Percentiles rank a stretch among this genome's conserved stretches.
phyloP scores from a whole-genome alignment of 2,113 vertebrate species.

The Rhombomys opimus region DNA sequence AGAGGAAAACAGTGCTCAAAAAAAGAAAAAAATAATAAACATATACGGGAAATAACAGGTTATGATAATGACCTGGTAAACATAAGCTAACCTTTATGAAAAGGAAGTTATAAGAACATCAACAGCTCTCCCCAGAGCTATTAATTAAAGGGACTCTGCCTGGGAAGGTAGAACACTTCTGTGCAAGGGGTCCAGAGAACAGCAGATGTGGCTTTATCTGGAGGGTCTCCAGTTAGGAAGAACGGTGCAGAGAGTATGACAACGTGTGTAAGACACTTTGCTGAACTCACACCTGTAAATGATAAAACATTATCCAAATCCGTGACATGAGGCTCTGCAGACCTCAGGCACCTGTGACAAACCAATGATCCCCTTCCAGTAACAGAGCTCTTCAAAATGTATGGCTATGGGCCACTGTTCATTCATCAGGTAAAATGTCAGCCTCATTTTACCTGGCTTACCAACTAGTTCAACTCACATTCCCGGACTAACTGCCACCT shows the following conservation, averaged over 20 bases:
- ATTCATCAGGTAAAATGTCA: conserved; percentile 21
- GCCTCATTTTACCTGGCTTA: conserved; percentile 9
- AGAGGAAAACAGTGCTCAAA: conserved; percentile 32
- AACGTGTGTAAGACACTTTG: background rate
- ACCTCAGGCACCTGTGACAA: background rate
- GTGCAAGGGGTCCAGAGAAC: background rate
- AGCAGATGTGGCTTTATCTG: background rate
- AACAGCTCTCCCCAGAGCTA: conserved; percentile 59
- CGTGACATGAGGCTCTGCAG: background rate
- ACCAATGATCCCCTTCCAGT: background rate
- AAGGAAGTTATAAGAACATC: conserved; percentile 72
- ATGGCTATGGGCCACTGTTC: background rate
- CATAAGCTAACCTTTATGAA: conserved; percentile 42
- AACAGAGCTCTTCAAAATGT: background rate
- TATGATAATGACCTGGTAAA: conserved; percentile 59
- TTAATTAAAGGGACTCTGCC: conserved; percentile 40
- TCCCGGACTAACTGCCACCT: conserved; percentile 14
- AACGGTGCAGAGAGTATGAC: background rate
- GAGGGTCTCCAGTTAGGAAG: background rate
- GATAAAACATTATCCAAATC: background rate
- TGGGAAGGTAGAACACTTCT: background rate
- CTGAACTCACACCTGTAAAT: background rate
- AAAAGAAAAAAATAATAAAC: background rate
- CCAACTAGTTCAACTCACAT: conserved; percentile 45
- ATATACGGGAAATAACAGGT: conserved; percentile 3